Base-by-base conservation (phyloP, 1,140 invertebrate species). In the Lanistes nyassanus region DNA sequence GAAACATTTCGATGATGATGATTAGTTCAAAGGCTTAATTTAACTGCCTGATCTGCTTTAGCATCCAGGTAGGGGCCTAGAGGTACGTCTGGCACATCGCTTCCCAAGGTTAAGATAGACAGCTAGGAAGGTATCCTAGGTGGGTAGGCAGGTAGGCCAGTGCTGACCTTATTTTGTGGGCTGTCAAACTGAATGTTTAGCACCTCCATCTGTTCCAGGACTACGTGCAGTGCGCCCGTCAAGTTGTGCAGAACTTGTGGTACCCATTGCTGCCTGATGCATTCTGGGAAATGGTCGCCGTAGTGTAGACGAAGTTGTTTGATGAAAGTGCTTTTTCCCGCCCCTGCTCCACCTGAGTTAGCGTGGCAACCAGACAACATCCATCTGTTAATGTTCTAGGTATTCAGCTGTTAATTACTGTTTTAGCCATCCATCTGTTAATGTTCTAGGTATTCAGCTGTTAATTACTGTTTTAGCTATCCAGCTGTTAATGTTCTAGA, bases 261-360 rank as follows among this genome's bases (percentile, higher is more conserved):
- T 6, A 75, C 77, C 51, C 80, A 85, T 19, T 74, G 72, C 21
- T 56, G 34, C 16, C 85, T 47, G 29, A 83, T 80, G 16, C 53
- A 53, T 16, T 83, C 81, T 0, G 85, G 85, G 60, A 84, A 87
- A 0, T 79, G 79, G 62, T 86, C 84, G 3, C 86, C 86, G 76
- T 87, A 82, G 51, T 85, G 82, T 23, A 87, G 80, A n/a, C 84
- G 79, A 16, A 87, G 66, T 66, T 86, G 86, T 68, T 87, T 87
- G 39, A 87, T 81, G 73, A 87, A 87, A 2, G 86, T 87, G 70
- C 84, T 87, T 68, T 87, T 87, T 0, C 86, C 86, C 6, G 81
- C 81, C 26, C 82, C 83, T 34, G 83, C 81, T 7, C 81, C 79
- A 56, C 86, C 86, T 87, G 56, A 23, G 76, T n/a, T n/a, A n/a